phyloP scores from a whole-genome alignment of 2,888 invertebrate genomes.

The Boloria euphrosyne region DNA sequence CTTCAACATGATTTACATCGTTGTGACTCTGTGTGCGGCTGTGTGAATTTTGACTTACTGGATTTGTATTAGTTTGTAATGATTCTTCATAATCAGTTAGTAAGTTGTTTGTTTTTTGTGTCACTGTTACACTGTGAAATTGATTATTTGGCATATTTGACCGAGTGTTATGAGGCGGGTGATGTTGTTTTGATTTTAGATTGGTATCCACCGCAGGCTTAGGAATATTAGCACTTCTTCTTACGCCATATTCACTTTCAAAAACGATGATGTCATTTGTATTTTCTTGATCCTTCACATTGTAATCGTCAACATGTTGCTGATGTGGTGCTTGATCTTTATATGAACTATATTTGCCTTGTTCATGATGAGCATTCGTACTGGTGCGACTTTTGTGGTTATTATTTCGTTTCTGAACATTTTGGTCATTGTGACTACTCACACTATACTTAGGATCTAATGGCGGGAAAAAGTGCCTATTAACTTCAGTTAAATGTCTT shows the following conservation, averaged over 20 bases:
- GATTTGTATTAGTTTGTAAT: constrained; percentile 3
- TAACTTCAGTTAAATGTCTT: constrained; percentile 20
- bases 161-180: neutral
- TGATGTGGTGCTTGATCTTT: neutral
- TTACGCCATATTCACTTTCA: constrained; percentile 8
- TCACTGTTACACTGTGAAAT: neutral
- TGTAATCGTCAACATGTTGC: neutral
- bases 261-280: neutral
- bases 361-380: neutral
- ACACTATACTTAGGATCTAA: neutral
- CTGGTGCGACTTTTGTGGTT: constrained; percentile 15
- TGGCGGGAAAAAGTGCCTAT: constrained; percentile 18
- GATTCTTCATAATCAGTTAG: neutral
- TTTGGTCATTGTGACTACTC: neutral
- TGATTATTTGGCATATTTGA: neutral
- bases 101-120: neutral
- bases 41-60: neutral
- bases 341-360: too few relatives aligned
- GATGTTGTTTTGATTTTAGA: neutral
- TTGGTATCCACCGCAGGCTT: neutral
- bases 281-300: neutral
- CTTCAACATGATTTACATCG: neutral
- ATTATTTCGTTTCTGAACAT: constrained; percentile 21
- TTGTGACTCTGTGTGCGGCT: neutral
- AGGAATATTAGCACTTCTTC: neutral